Conservation (phyloP, 2,888 invertebrate species). For the Drosophila flavopinicola region DNA sequence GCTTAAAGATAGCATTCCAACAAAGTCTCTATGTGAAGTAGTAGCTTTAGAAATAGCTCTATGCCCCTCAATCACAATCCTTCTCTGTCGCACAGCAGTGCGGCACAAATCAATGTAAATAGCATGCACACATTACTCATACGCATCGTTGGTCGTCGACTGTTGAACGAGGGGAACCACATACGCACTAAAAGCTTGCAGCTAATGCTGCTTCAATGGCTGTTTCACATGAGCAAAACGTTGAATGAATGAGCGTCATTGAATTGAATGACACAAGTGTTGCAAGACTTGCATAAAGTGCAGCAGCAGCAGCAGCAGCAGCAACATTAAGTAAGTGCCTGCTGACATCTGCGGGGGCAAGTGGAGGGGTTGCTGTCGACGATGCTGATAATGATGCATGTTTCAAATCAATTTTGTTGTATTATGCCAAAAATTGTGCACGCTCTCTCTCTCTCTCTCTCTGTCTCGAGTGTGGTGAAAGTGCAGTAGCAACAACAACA, state of each 20-base stretch:
- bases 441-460: slow-evolving; percentile 7
- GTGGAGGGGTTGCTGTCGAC: slow-evolving; percentile 34
- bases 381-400: slow-evolving; percentile 77
- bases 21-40: slow-evolving; percentile 1
- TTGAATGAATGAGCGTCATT: slow-evolving; percentile 74
- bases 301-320: slow-evolving; percentile 18
- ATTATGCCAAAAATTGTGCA: slow-evolving; percentile 77
- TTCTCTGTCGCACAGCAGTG: slow-evolving; percentile 2
- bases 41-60: background rate
- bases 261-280: slow-evolving; percentile 66
- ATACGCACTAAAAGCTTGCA: slow-evolving; percentile 60
- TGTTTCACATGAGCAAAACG: slow-evolving; percentile 73
- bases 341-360: slow-evolving; percentile 22
- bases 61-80: background rate
- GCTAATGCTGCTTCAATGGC: slow-evolving; percentile 77
- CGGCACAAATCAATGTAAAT: slow-evolving; percentile 72
- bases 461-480: slow-evolving; percentile 15
- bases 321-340: slow-evolving; percentile 56
- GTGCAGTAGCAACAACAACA: slow-evolving; percentile 26
- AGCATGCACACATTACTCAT: slow-evolving; percentile 73
- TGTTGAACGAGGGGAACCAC: background rate
- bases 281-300: slow-evolving; percentile 41
- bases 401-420: slow-evolving; percentile 81
- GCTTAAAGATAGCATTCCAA: slow-evolving; percentile 31
- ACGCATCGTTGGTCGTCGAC: slow-evolving; percentile 53